Conservation (phyloP, 2,797 vertebrate species). For the Alauda arvensis region DNA sequence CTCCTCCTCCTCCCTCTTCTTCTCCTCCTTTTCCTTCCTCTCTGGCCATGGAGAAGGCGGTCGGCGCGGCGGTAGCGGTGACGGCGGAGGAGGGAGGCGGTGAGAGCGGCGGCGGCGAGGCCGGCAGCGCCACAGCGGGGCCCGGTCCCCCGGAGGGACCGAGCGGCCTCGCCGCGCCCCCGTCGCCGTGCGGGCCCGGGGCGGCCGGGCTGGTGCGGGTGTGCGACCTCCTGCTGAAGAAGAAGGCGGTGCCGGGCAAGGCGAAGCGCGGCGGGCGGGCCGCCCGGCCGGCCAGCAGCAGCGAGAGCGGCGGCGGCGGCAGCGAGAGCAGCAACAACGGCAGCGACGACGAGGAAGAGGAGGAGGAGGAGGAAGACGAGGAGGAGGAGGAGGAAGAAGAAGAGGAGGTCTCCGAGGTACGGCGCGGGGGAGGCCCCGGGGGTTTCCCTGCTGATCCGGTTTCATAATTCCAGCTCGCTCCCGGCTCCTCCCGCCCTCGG, state of each 20-base stretch:
- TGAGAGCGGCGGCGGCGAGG: slow-evolving; percentile 31
- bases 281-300: slow-evolving; percentile 56
- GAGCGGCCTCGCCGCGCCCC: slow-evolving; percentile 24
- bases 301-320: slow-evolving; percentile 48
- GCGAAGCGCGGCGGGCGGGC: slow-evolving; percentile 67
- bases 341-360: slow-evolving; percentile 66
- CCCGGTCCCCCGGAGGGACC: slow-evolving; percentile 45
- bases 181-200: not conserved
- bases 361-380: slow-evolving; percentile 64
- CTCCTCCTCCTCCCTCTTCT: not conserved
- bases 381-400: slow-evolving; percentile 46
- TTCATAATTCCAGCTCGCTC: slow-evolving; percentile 39
- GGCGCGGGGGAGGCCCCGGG: not conserved
- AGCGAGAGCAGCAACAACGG: slow-evolving; percentile 62
- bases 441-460: slow-evolving; percentile 52
- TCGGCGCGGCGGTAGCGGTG: not conserved
- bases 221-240: slow-evolving; percentile 72
- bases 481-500: not conserved
- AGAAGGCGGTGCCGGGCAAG: slow-evolving; percentile 59
- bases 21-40: not conserved
- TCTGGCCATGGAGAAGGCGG: slow-evolving; percentile 25
- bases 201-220: slow-evolving; percentile 69
- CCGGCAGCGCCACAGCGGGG: slow-evolving; percentile 46
- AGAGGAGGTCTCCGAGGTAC: slow-evolving; percentile 77
- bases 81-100: not conserved